Base-by-base conservation (phyloP, 1,140 invertebrate species). In the Bombyx mori region DNA sequence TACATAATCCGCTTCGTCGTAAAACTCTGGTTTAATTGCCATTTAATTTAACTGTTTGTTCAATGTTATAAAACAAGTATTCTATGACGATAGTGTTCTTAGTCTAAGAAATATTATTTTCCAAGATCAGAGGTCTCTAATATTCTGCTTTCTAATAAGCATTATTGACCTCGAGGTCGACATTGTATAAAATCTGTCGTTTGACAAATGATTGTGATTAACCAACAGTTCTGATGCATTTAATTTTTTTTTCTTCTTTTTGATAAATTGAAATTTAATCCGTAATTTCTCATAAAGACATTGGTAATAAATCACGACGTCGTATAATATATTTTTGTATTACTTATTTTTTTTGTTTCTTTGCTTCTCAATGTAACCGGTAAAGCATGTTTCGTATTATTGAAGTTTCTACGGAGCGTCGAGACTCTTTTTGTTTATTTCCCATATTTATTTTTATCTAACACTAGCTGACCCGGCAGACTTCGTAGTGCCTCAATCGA, bases 171-270 rank as follows among this genome's bases (percentile, higher is more conserved):
- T 44, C 55, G 53, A 47, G 66, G 62, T 72, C 63, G 51, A 63
- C 63, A 62, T 67, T 58, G 67, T 65, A 60, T 35, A 65, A 63
- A 57, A 61, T 44, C 49, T 57, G 60, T 49, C 56, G 51, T 62
- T 62, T 65, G 58, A 68, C 59, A 65, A 69, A 61, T 54, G 56
- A 48, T 35, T 35, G 26, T 35, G 26, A 35, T 35, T 35, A 35
- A 35, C 26, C 26, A 35, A 35, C 26, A 35, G 26, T 5, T 35
- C 26, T 35, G 26, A 35, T 35, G 26, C 26, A 35, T 35, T 35
- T 35, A 35, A 5, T 2, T 35, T 35, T 35, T 5, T 8, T 54
- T 53, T n/a, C n/a, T 59, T 51, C 12, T 51, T 26, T 44, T 56
- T 63, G 61, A 62, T 47, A 53, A 57, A 63, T 63, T 54, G 58